Evolutionary conservation across 2,888 invertebrate species (phyloP), one percentile per base, ranked within the genome.

Genomic region (Chironomus tentans): DNA sequence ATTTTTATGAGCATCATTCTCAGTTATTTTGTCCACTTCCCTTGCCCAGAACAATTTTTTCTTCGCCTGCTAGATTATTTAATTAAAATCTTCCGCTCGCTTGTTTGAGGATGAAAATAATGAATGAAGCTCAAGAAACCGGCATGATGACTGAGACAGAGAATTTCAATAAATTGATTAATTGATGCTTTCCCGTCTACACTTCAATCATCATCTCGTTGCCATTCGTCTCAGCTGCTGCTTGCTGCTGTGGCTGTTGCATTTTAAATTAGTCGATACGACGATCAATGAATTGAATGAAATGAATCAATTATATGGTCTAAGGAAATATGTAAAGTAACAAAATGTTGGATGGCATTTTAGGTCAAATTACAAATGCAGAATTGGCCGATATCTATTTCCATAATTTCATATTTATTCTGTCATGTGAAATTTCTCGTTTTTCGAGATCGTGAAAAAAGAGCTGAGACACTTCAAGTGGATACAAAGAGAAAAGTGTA

Each of bases 101-200:
- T 10, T 38, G 38, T 38, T 10, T 38, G 10, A 38, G n/a, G n/a
- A n/a, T n/a, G n/a, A n/a, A n/a, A 38, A 38, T 38, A 10, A 38
- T 38, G 38, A 38, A 38, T 38, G 38, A 38, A 38, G 10, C 38
- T 7, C 10, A 38, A 38, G 38, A 38, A 38, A 38, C 38, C 38
- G 38, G 38, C 38, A 38, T 38, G 10, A 10, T 38, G 38, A 50
- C 13, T 15, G 50, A 50, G 15, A 50, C n/a, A 50, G 50, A 56
- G 15, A 56, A 56, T 56, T 56, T 56, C 56, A 15, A 68, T 74
- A 74, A 74, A 74, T 74, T 74, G 74, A 74, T 74, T 74, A 74
- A 74, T 74, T 74, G 68, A 12, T 38, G 38, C 74, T 24, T 74
- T 74, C 68, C 48, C 65, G 38, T 18, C 22, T 48, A 65, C 13